Base-by-base conservation (phyloP, 2,113 vertebrate species). In the Leucoraja erinaceus region DNA sequence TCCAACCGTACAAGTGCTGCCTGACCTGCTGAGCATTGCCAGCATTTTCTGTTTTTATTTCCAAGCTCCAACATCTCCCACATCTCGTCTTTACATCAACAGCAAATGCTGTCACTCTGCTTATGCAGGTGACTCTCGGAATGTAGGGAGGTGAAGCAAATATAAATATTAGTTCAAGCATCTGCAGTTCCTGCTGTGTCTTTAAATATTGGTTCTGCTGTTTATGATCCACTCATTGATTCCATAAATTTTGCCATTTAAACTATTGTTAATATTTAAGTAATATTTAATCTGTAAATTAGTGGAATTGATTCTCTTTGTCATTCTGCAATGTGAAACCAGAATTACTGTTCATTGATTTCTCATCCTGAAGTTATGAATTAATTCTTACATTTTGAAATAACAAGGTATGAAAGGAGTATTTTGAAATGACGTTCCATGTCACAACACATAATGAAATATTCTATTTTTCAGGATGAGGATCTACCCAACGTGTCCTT, bases 401-500 rank as follows among this genome's bases (percentile, higher is more conserved):
- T 79, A 11, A 61, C 56, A 10, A 84, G 81, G 54, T 84, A 28
- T 28, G 56, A 31, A 88, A 59, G 8, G 59, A 31, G 83, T 63
- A 63, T 5, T 66, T 88, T 12, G 33, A 63, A 5, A 88, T 66
- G 38, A 20, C 18, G 18, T 88, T 88, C 83, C n/a, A 31, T 88
- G 28, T 86, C 59, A 61, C 1, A 11, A 88, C 5, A 54, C 0
- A 22, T 1, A 54, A 8, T 81, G 38, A 81, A 81, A 81, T 54
- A 63, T 66, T 63, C 25, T 61, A 31, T 95, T 93, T 94, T 94
- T 93, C 94, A 99, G 98, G 96, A 96, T 79, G 96, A 96, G 94
- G 93, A 96, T 0, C 74, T 97, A 63, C 97, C 97, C 4, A 92
- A 95, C 0, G 96, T 97, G 84, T 96, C 98, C 0, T 99, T 99